A percentile compares a stretch with the other conserved stretches of the same genome.
These are phyloP conservation scores for Nettapus auritus DNA, from an alignment of 2,113 vertebrate species.

Conservation along the genomic window DNA sequence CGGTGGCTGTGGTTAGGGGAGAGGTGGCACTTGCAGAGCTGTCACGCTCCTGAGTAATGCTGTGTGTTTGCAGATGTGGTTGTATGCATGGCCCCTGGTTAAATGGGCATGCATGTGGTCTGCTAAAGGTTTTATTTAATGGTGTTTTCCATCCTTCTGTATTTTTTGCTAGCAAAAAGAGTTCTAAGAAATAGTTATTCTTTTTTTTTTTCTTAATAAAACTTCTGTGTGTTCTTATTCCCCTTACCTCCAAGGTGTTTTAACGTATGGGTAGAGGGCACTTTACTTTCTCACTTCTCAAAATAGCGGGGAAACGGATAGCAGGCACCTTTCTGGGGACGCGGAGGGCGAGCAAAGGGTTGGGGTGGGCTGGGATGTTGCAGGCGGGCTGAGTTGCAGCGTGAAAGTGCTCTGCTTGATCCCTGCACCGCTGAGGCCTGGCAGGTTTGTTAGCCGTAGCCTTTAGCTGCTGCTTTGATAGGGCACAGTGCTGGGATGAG, in stretches of 20 bases:
- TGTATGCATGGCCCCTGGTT: fast-evolving
- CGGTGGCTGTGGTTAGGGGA: not conserved
- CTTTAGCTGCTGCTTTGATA: constrained; percentile 47
- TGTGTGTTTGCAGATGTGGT: not conserved
- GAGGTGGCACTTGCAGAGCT: not conserved
- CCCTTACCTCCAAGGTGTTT: not conserved
- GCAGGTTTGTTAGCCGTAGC: not conserved
- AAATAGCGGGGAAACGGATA: not conserved
- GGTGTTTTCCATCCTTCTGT: not conserved
- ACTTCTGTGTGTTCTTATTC: not conserved
- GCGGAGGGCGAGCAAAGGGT: not conserved
- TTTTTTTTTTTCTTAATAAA: not conserved
- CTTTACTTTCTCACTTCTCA: not conserved
- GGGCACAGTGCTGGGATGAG: not conserved
- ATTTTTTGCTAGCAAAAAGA: not conserved
- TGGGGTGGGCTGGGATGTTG: not conserved
- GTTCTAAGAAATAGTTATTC: not conserved
- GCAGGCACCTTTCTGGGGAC: not conserved
- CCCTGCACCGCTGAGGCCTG: not conserved
- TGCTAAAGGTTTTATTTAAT: not conserved
- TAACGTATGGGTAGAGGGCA: not conserved
- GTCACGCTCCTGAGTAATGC: fast-evolving
- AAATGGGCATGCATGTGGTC: fast-evolving
- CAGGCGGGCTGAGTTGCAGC: not conserved
- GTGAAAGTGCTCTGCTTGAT: not conserved